Percentiles rank a stretch among this genome's conserved stretches.
phyloP scores from a whole-genome alignment of 2,888 invertebrate species.

The Drosophila helvetica region DNA sequence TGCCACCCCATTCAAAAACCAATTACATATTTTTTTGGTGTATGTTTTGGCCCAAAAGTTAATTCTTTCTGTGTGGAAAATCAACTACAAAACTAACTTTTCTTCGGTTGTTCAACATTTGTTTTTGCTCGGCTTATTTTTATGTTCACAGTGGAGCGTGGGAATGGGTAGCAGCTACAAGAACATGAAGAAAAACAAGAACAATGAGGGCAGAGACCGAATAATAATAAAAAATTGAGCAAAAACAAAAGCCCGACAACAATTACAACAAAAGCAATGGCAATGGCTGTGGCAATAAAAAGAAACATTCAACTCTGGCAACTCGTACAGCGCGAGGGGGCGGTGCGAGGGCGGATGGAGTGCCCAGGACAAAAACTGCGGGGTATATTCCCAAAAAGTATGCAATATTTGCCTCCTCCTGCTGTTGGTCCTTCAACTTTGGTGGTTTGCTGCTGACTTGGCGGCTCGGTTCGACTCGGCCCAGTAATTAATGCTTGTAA shows the following conservation, averaged over 20 bases:
- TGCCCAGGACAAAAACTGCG: conserved; percentile 20
- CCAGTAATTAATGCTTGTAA: conserved; percentile 74
- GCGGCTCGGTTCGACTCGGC: conserved; percentile 51
- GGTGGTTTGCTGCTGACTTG: conserved; percentile 49
- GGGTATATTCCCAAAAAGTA: conserved; percentile 57
- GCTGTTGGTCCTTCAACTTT: conserved; percentile 45
- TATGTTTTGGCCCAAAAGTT: conserved; percentile 28
- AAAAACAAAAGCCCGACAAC: conserved; percentile 30
- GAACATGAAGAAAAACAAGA: conserved; percentile 34
- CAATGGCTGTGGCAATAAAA: conserved; percentile 66
- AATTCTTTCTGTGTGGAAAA: conserved; percentile 23
- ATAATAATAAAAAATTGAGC: conserved; percentile 44
- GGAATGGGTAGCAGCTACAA: conserved; percentile 32
- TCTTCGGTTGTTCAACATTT: conserved; percentile 7
- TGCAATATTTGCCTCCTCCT: conserved; percentile 59
- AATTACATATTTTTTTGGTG: conserved; percentile 24
- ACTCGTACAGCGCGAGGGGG: conserved; percentile 47
- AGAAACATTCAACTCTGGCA: conserved; percentile 53
- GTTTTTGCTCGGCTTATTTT: conserved; percentile 36
- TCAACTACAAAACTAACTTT: conserved; percentile 41
- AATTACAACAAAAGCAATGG: conserved; percentile 30
- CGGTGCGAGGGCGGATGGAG: conserved; percentile 6
- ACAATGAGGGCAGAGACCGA: conserved; percentile 13
- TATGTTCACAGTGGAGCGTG: conserved; percentile 44
- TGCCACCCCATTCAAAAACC: conserved; percentile 23